These are phyloP conservation scores for Okamejei kenojei DNA, from an alignment of 2,797 vertebrate genomes.

Conservation along the genomic window DNA sequence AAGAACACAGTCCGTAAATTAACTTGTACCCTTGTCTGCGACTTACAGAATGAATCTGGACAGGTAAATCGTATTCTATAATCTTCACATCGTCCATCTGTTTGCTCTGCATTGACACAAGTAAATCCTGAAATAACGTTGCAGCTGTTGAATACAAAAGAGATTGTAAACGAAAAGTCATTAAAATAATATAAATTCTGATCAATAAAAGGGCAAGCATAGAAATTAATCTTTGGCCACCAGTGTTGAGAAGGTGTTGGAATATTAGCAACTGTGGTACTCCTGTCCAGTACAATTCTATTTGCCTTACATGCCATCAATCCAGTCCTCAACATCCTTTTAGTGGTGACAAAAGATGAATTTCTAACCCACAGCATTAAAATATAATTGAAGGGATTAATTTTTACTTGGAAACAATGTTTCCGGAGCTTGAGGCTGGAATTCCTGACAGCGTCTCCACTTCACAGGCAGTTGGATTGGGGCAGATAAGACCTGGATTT, in stretches of 20 bases:
- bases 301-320: too few species aligned
- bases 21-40: neutral
- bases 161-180: neutral
- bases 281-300: too few species aligned
- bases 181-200: too few species aligned
- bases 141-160: neutral
- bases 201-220: neutral
- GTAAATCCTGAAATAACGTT: neutral
- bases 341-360: too few species aligned
- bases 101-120: neutral
- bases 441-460: neutral
- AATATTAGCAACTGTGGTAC: too few species aligned
- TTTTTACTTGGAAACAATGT: neutral
- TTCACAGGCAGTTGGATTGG: neutral
- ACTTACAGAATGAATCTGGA: neutral
- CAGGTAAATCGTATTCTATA: slow-evolving; percentile 29
- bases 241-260: too few species aligned
- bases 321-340: too few species aligned
- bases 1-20: too few species aligned
- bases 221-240: neutral
- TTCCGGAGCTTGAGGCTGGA: neutral
- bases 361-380: too few species aligned
- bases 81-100: neutral
- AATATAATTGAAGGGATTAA: neutral
- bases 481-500: slow-evolving; percentile 4